Evolutionary conservation across 2,797 vertebrate genomes (phyloP).

Genomic region (Micropoecilia bifurca): DNA sequence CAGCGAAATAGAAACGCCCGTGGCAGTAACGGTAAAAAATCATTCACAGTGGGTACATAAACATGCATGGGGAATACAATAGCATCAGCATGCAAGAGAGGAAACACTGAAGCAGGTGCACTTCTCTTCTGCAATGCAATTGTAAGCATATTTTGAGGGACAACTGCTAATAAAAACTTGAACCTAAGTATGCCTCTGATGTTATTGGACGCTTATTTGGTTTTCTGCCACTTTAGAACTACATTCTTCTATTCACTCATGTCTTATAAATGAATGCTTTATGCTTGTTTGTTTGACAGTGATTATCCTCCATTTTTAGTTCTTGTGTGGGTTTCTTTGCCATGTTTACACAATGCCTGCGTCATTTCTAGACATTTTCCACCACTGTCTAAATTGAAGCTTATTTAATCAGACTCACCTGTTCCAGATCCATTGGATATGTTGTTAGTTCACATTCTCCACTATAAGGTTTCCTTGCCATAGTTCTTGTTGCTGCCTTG

Average conservation of each 20-base stretch:
- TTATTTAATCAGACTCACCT: not conserved
- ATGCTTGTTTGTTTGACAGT: not conserved
- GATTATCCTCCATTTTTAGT: not conserved
- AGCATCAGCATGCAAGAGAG: not conserved
- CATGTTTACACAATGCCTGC: not conserved
- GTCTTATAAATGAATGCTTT: not conserved
- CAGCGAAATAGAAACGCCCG: conserved; percentile 3
- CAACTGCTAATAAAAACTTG: not conserved
- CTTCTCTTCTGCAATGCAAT: not conserved
- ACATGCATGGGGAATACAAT: conserved; percentile 12
- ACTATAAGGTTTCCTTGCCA: not conserved
- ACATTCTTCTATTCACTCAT: not conserved
- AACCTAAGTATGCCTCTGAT: not conserved
- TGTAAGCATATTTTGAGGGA: not conserved
- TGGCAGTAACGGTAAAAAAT: conserved; percentile 10
- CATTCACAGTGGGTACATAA: conserved; percentile 1
- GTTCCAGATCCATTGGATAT: not conserved
- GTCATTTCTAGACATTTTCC: not conserved
- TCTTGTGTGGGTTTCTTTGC: not conserved
- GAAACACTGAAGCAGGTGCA: not conserved
- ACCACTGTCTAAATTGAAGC: not conserved
- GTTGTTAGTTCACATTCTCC: not conserved
- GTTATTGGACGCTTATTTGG: not conserved
- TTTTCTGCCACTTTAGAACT: not conserved
- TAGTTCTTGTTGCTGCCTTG: not conserved